phyloP scores from a whole-genome alignment of 1,140 invertebrate genomes.

The Paramacrobiotus metropolitanus region DNA sequence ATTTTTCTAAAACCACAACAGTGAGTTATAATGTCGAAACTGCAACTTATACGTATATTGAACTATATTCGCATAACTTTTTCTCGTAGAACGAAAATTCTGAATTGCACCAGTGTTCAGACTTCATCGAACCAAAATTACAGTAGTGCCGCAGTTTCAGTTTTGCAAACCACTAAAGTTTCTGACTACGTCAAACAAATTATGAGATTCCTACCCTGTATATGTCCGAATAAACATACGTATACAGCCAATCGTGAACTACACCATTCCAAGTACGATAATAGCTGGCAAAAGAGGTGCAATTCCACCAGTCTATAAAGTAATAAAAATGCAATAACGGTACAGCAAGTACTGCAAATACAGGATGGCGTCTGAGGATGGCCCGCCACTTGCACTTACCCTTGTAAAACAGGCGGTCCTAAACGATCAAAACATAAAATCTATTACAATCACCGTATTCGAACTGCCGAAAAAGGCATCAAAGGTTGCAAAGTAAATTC shows the following conservation, averaged over 20 bases:
- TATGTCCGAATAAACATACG: slow-evolving; percentile 70
- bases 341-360: neutral
- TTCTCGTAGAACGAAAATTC: too few relatives aligned
- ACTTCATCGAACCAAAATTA: too few relatives aligned
- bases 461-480: too few relatives aligned
- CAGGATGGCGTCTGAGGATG: too few relatives aligned
- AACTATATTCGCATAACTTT: too few relatives aligned
- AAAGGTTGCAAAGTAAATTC: too few relatives aligned
- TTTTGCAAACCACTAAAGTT: slow-evolving; percentile 36
- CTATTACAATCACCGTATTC: too few relatives aligned
- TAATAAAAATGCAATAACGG: neutral
- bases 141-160: slow-evolving; percentile 42
- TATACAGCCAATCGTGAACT: slow-evolving; percentile 79
- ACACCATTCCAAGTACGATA: slow-evolving; percentile 82
- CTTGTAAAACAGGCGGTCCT: neutral
- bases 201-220: slow-evolving; percentile 31
- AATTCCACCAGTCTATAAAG: slow-evolving; percentile 3
- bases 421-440: neutral
- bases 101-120: too few relatives aligned
- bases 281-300: slow-evolving; percentile 30
- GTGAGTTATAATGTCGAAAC: too few relatives aligned
- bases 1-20: neutral
- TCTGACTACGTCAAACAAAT: slow-evolving; percentile 30
- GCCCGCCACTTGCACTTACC: too few relatives aligned
- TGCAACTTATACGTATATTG: too few relatives aligned